Conservation (phyloP, 2,888 invertebrate genomes). For the Syrista parreyssii region DNA sequence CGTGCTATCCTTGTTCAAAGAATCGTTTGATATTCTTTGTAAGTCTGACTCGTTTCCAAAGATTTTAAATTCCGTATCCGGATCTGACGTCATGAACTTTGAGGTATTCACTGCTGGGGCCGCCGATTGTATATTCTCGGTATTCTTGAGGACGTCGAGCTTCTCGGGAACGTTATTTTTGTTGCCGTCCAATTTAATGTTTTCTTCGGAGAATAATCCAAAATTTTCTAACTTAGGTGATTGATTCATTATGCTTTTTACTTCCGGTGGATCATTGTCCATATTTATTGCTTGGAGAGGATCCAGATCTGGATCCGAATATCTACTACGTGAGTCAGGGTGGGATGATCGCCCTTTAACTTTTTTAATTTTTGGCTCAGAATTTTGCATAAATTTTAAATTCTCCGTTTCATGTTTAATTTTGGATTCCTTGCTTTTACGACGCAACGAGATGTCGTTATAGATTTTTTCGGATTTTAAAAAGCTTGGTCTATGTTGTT, state of each 20-base stretch:
- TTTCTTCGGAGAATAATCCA: conserved; percentile 1
- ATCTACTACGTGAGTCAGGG: not conserved
- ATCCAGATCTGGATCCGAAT: not conserved
- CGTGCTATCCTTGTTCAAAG: not conserved
- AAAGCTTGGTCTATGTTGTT: not conserved
- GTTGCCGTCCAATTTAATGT: not conserved
- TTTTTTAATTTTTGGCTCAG: not conserved
- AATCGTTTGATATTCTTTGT: not conserved
- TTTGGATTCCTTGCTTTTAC: not conserved
- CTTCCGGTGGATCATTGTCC: not conserved
- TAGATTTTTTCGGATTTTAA: not conserved
- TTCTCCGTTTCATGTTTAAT: not conserved
- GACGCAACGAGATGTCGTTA: not conserved
- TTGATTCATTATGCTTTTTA: not conserved
- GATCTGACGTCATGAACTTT: not conserved
- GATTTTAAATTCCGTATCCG: not conserved
- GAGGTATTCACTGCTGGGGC: not conserved
- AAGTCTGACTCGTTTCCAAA: not conserved
- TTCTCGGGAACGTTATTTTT: not conserved
- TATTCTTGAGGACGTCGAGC: not conserved
- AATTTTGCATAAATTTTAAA: not conserved
- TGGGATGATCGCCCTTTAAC: not conserved
- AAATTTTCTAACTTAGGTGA: not conserved
- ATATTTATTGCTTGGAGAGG: not conserved
- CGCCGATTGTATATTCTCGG: not conserved